Base-by-base conservation (phyloP, 2,888 invertebrate genomes). In the Cheilosia vernalis region DNA sequence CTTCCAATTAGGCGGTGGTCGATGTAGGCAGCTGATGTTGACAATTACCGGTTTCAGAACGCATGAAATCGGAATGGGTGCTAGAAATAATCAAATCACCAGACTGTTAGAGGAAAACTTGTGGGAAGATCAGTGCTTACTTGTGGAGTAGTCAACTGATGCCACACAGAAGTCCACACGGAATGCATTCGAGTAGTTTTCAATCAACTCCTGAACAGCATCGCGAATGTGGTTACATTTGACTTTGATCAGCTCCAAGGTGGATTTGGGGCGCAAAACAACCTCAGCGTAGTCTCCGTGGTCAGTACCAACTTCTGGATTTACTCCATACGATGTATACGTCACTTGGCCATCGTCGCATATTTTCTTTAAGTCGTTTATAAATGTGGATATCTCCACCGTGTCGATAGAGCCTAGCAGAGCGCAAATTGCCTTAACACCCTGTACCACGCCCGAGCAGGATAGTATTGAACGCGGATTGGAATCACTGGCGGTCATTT, bases 381-480 rank as follows among this genome's bases (percentile, higher is more conserved):
- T 93, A 24, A 97, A 95, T 88, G 96, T 95, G 7, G 96, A 95
- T 21, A 98, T 94, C 89, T 98, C 97, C 49, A 96, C 92, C 0
- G 98, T 98, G 92, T 98, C 98, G 0, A 98, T 95, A 69, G 96
- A 96, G 19, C 97, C 97, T 88, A 98, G 95, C 19, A 97, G 92
- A 33, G 97, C 96, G 89, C 98, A 97, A 44, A 99, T 95, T 0
- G 98, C 97, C 92, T 98, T 98, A 1, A 98, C 97, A 0, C 97
- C 96, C 91, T 99, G 98, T 55, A 96, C 94, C 56, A 98, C 96
- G 4, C 96, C 94, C n/a, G 94, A 94, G 27, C 95, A 94, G 88
- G 95, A 95, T 19, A 95, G 87, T 47, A 91, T 93, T 0, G 93
- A 92, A 37, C 93, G 93, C 2, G 92, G 89, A 78, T 93, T 93